These are phyloP conservation scores for Macroramphosus scolopax DNA, from an alignment of 2,797 vertebrate genomes.

Conservation along the genomic window DNA sequence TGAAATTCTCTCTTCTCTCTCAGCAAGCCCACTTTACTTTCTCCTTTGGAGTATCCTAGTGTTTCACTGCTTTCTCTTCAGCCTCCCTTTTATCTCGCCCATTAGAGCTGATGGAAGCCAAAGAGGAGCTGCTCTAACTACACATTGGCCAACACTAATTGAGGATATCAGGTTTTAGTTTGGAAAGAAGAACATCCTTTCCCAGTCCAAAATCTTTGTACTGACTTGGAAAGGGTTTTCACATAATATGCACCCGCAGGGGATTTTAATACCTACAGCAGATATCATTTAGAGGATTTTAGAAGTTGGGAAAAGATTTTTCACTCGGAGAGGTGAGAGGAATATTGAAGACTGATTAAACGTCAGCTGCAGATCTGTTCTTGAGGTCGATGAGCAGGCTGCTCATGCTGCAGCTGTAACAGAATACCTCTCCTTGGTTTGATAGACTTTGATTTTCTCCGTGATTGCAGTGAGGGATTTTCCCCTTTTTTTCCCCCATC, in stretches of 20 bases:
- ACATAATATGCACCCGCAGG: constrained; percentile 1
- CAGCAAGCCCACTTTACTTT: constrained; percentile 9
- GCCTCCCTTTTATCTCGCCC: constrained; percentile 21
- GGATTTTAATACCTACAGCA: constrained; percentile 16
- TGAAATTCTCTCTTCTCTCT: constrained; percentile 17
- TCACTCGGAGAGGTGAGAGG: constrained; percentile 11
- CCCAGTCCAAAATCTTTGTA: constrained; percentile 8
- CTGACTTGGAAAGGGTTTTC: constrained; percentile 10
- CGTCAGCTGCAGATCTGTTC: constrained; percentile 14
- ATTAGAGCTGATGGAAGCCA: constrained; percentile 11
- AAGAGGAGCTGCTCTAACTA: not conserved
- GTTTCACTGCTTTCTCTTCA: constrained; percentile 25
- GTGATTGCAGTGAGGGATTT: too few species aligned
- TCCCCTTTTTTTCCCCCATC: too few species aligned
- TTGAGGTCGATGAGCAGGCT: not conserved
- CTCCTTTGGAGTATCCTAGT: constrained; percentile 22
- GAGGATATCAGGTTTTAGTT: constrained; percentile 19
- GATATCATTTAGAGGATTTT: constrained; percentile 12
- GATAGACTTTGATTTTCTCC: not conserved
- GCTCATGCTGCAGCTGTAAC: constrained; percentile 10
- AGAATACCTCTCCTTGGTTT: not conserved
- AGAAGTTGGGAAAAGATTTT: constrained; percentile 18
- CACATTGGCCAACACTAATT: constrained; percentile 5
- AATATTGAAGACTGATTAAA: constrained; percentile 23
- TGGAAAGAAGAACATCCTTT: constrained; percentile 13